These are phyloP conservation scores for Hippopotamyrus pictus DNA, from an alignment of 2,797 vertebrate species.

Conservation along the genomic window DNA sequence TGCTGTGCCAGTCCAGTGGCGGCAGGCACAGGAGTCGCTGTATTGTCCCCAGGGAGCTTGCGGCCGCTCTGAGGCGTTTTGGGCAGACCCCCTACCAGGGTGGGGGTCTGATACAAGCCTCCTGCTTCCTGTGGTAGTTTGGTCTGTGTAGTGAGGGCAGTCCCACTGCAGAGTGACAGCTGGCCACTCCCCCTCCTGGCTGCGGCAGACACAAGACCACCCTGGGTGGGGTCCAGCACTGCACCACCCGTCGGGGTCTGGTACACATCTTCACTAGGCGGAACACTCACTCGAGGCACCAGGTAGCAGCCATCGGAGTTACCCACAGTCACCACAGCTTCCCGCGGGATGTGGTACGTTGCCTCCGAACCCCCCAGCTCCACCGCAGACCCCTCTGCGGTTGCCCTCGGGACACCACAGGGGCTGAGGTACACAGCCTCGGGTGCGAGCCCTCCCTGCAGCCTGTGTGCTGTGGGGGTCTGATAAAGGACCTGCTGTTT, in stretches of 20 bases:
- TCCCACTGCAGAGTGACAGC: constrained; percentile 1
- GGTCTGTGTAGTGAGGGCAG: constrained; percentile 28
- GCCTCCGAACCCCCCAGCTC: constrained; percentile 41
- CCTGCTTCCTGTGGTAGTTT: constrained; percentile 49
- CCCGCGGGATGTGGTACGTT: constrained; percentile 60
- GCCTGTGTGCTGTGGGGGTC: constrained; percentile 48
- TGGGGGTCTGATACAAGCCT: constrained; percentile 61
- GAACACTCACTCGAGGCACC: constrained; percentile 58
- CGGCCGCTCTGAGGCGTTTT: constrained; percentile 46
- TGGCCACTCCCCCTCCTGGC: background rate
- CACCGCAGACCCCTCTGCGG: constrained; percentile 35
- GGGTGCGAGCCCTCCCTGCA: constrained; percentile 43
- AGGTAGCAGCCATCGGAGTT: constrained; percentile 60
- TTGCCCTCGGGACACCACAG: constrained; percentile 42
- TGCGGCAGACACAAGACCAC: background rate
- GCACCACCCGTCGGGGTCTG: constrained; percentile 58
- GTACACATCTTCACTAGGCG: constrained; percentile 63
- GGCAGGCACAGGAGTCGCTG: constrained; percentile 32
- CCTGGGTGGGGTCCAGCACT: constrained; percentile 24
- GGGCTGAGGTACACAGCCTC: constrained; percentile 64
- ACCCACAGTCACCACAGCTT: constrained; percentile 40
- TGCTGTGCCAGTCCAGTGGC: constrained; percentile 44
- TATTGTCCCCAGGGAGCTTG: constrained; percentile 26
- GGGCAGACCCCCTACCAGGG: constrained; percentile 39
- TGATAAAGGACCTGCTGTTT: constrained; percentile 50